Evolutionary conservation across 2,888 invertebrate species (phyloP).

Genomic region (Hirtodrosophila histrioides): DNA sequence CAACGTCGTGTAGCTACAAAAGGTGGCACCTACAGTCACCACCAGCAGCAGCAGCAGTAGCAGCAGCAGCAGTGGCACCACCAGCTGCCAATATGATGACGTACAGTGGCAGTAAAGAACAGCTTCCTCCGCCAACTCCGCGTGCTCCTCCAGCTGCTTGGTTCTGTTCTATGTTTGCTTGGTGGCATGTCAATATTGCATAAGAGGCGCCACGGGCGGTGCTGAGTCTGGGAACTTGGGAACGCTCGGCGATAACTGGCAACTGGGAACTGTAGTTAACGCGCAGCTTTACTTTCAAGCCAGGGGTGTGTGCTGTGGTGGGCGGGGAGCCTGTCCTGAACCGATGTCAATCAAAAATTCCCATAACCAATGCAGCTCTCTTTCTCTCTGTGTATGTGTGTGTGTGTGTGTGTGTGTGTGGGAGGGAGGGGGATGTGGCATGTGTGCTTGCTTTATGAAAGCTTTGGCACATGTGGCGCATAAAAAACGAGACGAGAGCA

Average conservation of each 20-base stretch:
- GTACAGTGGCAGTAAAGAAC: constrained; percentile 22
- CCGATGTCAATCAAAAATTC: constrained; percentile 82
- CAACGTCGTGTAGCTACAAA: constrained; percentile 45
- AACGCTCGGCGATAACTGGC: background rate
- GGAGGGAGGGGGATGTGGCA: constrained; percentile 9
- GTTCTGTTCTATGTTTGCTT: constrained; percentile 50
- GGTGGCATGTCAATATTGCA: constrained; percentile 74
- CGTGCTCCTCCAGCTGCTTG: background rate
- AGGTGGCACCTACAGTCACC: constrained; percentile 51
- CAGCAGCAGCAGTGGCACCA: constrained; percentile 19
- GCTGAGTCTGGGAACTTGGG: constrained; percentile 33
- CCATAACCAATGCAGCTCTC: constrained; percentile 72
- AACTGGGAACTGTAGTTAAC: constrained; percentile 68
- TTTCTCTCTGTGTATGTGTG: constrained; percentile 10
- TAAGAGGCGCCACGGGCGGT: constrained; percentile 74
- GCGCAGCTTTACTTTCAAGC: constrained; percentile 60
- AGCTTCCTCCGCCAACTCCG: constrained; percentile 2
- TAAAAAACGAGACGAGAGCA: constrained; percentile 69
- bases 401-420: constrained; percentile 27
- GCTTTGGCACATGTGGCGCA: constrained; percentile 79
- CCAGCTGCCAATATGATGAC: constrained; percentile 43
- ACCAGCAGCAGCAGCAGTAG: constrained; percentile 10
- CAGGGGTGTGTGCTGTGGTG: background rate
- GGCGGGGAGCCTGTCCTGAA: constrained; percentile 47
- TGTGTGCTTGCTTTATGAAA: constrained; percentile 74